Evolutionary conservation across 1,140 invertebrate species (phyloP).

Genomic region (Aplysia californica): DNA sequence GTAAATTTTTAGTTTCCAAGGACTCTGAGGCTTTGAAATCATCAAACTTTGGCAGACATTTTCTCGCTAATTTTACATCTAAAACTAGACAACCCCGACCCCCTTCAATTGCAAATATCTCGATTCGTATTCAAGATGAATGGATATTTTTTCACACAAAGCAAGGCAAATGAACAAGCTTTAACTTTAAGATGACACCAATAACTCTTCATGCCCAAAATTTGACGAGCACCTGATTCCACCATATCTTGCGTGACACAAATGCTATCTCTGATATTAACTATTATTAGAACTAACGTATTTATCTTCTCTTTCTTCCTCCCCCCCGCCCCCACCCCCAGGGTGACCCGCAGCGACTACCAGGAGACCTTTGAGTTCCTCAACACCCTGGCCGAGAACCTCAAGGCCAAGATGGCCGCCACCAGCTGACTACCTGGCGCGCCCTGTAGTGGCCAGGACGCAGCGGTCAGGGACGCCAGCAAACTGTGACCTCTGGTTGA

Average conservation of each 20-base stretch:
- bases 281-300: background rate
- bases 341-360: constrained; percentile 87
- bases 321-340: constrained; percentile 37
- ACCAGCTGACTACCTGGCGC: constrained; percentile 48
- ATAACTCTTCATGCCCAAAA: background rate
- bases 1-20: too few species aligned
- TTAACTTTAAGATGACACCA: background rate
- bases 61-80: too few species aligned
- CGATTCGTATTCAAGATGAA: too few species aligned
- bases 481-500: constrained; percentile 31
- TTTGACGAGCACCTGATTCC: background rate
- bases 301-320: background rate
- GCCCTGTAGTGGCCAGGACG: too few species aligned
- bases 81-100: too few species aligned
- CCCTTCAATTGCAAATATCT: too few species aligned
- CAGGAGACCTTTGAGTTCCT: constrained; percentile 98
- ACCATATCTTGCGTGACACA: background rate
- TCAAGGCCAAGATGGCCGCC: constrained; percentile 75
- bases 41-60: too few species aligned
- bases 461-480: too few species aligned
- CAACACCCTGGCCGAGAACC: constrained; percentile 94
- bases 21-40: too few species aligned
- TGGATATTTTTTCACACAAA: background rate
- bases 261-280: background rate
- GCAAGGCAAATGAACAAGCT: background rate